Percentiles rank a stretch among this genome's conserved stretches.
phyloP scores from a whole-genome alignment of 2,113 vertebrate genomes.

The Tetraodon nigroviridis region DNA sequence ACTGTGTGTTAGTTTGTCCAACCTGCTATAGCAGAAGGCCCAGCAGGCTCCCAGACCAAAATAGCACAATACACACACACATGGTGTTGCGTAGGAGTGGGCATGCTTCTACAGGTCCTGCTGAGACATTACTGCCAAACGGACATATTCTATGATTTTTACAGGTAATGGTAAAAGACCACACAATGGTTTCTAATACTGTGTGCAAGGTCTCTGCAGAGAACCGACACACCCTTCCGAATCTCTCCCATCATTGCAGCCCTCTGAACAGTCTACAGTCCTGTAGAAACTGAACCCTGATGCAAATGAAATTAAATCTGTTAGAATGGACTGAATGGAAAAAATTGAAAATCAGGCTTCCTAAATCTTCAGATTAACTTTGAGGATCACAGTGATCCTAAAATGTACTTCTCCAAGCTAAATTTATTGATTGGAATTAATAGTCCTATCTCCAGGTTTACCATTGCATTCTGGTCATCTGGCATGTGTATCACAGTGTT shows the following conservation, averaged over 20 bases:
- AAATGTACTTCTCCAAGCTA: too few species aligned
- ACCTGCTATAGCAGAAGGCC: slow-evolving; percentile 3
- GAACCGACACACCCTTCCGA: background rate
- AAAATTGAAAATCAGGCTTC: too few species aligned
- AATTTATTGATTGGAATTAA: too few species aligned
- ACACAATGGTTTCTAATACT: background rate
- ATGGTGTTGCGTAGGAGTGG: slow-evolving; percentile 1
- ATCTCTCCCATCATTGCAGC: background rate
- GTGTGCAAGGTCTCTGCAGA: background rate
- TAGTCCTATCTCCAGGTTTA: too few species aligned
- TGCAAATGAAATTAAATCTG: too few species aligned
- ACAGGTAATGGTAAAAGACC: background rate
- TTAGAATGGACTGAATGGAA: too few species aligned
- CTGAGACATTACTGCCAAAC: too few species aligned
- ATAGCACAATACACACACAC: slow-evolving; percentile 14
- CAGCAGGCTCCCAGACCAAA: slow-evolving; percentile 6
- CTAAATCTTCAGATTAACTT: too few species aligned
- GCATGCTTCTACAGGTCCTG: slow-evolving; percentile 10
- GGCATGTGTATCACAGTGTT: background rate
- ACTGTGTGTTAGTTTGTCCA: slow-evolving; percentile 8
- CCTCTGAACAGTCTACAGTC: background rate
- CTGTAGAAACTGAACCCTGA: too few species aligned
- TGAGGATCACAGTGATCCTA: too few species aligned
- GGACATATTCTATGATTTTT: too few species aligned
- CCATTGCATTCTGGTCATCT: background rate